Base-by-base conservation (phyloP, 2,888 invertebrate species). In the Harpalus rufipes region DNA sequence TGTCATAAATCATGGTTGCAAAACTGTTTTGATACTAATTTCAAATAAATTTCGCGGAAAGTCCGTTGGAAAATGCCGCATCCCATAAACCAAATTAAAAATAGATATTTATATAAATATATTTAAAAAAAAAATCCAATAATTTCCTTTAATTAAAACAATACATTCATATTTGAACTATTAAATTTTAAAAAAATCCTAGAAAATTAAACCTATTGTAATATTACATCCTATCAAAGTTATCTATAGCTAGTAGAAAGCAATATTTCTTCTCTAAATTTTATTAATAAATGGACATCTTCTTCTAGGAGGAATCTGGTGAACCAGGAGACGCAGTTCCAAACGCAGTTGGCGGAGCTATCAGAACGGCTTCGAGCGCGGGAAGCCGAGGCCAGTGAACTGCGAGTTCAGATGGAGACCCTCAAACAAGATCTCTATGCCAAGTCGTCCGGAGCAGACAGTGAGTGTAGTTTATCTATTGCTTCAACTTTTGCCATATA, bases 391-490 rank as follows among this genome's bases (percentile, higher is more conserved):
- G 92, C 93, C 0, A 93, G 92, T 86, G 90, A 92, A 82, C 91
- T 94, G 59, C 91, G 93, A 41, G 93, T 93, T 83, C 92, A 93
- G 87, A 92, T 94, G 89, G 92, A 93, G 6, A 92, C 93, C 12
- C 92, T 92, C 87, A 92, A 94, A 87, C 92, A 93, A 86, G 93
- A 94, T 88, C 92, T 94, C 14, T 93, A 93, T 85, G 91, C 92
- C 0, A 94, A 94, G 89, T 92, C 93, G 78, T 93, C 93, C 86
- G 94, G 94, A 88, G 93, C 94, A 87, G 93, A 94, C 89, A 92
- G 94, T 94, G 88, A 93, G 94, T 93, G 68, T n/a, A 74, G 21
- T 51, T 51, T 51, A 51, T 51, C 44, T 51, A 5, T 16, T 61
- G 16, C 16, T 61, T 61, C n/a, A 4, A 4, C 18, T 59, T 59